Conservation (phyloP, 23 tunicate species). For the Ciona savignyi region DNA sequence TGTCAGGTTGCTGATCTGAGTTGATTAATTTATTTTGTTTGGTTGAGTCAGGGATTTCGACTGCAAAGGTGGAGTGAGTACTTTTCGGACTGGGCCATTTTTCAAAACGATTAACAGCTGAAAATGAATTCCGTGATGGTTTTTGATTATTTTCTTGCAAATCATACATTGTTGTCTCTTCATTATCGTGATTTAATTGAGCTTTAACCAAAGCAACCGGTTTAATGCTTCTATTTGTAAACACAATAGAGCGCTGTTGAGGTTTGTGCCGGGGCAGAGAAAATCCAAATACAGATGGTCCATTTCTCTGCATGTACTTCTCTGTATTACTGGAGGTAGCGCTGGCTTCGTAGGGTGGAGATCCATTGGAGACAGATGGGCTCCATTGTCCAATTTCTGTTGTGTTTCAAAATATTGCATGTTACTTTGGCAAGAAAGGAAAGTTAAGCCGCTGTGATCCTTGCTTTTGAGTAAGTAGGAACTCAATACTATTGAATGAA, state of each 20-base stretch:
- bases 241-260: constrained; percentile 2
- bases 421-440: not conserved
- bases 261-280: constrained; percentile 20
- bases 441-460: not conserved
- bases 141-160: constrained; percentile 14
- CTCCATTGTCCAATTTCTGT: not conserved
- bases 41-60: not conserved
- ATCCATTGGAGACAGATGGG: not conserved
- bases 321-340: constrained; percentile 6
- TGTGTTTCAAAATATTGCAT: not conserved
- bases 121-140: not conserved
- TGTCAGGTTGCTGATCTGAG: constrained; percentile 9
- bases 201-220: not conserved
- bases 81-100: not conserved
- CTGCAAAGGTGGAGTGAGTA: not conserved
- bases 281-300: constrained; percentile 1
- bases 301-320: not conserved
- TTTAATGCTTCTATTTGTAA: not conserved
- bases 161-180: constrained; percentile 26
- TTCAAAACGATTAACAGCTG: not conserved
- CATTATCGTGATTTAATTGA: not conserved
- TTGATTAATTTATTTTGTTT: not conserved
- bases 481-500: not conserved
- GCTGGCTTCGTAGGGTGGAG: not conserved
- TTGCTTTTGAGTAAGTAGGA: not conserved